A percentile compares a stretch with the other conserved stretches of the same genome.
Evolutionary conservation across 1,140 invertebrate genomes (phyloP).

Genomic region (Alviniconcha marisindica): DNA sequence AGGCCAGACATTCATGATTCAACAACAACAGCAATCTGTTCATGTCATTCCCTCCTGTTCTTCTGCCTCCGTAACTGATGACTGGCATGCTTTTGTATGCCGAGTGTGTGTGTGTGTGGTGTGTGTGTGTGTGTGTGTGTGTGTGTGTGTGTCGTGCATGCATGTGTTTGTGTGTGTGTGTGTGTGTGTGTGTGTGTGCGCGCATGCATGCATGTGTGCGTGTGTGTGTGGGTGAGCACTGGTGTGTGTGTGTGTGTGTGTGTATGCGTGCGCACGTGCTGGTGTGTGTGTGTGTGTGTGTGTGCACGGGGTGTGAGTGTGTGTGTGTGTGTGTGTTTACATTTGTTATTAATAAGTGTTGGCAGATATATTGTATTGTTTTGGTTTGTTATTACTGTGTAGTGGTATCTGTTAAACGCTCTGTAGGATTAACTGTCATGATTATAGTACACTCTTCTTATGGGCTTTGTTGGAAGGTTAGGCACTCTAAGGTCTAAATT

Average conservation of each 20-base stretch:
- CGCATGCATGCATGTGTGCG: neutral
- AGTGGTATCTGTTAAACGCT: neutral
- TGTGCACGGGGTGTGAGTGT: conserved; percentile 24
- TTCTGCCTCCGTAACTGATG: neutral
- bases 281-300: neutral
- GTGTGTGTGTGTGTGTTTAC: conserved; percentile 24
- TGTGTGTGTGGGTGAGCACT: neutral
- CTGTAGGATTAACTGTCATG: too few relatives aligned
- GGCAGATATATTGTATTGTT: neutral
- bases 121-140: neutral
- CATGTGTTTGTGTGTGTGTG: neutral
- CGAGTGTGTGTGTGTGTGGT: neutral
- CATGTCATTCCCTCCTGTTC: neutral
- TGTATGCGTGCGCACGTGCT: neutral
- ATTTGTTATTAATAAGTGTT: neutral
- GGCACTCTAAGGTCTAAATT: too few relatives aligned
- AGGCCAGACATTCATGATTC: too few relatives aligned
- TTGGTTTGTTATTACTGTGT: neutral
- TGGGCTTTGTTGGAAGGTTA: too few relatives aligned
- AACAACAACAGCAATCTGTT: too few relatives aligned
- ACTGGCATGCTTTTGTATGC: neutral
- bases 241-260: conserved; percentile 2
- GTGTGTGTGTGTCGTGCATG: neutral
- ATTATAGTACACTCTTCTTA: too few relatives aligned
- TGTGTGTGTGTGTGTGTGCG: neutral